Evolutionary conservation across 1,140 invertebrate species (phyloP), one percentile per base, ranked within the genome.

Genomic region (Aphidius ervi): DNA sequence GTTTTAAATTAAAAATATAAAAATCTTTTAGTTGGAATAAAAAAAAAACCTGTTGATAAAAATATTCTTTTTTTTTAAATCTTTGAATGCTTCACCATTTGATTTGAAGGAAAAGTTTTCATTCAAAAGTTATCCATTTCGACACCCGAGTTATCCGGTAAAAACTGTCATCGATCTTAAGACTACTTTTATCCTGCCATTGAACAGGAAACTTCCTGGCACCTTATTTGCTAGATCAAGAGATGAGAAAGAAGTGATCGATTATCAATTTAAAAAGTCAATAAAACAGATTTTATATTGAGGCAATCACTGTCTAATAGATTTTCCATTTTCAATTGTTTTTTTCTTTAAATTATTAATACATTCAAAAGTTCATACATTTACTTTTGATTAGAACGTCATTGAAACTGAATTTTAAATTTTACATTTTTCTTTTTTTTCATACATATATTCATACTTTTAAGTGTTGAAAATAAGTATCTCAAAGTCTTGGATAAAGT

Each of bases 91-190:
- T 40, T 47, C 3, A n/a, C 10, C 5, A 49, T 42, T 58, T 20
- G 37, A 42, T 43, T 42, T 10, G 9, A 5, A 9, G 6, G 16
- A 50, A 58, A 50, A 10, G 23, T 31, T 31, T 49, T 16, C 5
- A 42, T 39, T 16, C 9, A 20, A 39, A 49, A 31, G n/a, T 58
- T 58, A 7, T 4, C 31, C 47, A 49, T 50, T 58, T 39, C 40
- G 7, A 9, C 16, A 50, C 41, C 5, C 7, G 10, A 45, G 41
- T 46, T 46, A 59, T 31, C 16, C 42, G 10, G 16, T 23, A 20
- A 59, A 41, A 59, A 23, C 42, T 20, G 23, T 31, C 59, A 62
- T 62, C 60, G 47, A 62, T 62, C 60, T 62, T 62, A 46, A 23
- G 10, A 7, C 41, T 46, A 62, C 55, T 62, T 58, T 58, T 49